Percentiles rank a stretch among this genome's conserved stretches.
These are phyloP conservation scores for Nebria brevicollis DNA, from an alignment of 2,888 invertebrate genomes.

Conservation along the genomic window DNA sequence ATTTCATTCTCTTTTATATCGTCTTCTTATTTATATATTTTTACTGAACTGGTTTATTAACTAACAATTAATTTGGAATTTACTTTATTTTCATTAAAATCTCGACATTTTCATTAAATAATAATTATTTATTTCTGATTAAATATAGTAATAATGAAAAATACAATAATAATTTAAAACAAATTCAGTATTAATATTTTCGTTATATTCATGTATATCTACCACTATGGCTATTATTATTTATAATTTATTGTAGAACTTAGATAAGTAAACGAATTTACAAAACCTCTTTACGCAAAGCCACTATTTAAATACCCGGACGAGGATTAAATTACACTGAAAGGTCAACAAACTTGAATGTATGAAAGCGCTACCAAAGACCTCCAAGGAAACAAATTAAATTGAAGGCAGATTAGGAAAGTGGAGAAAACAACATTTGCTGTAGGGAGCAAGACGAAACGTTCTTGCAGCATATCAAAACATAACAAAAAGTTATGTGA, in stretches of 20 bases:
- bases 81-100: too few relatives aligned
- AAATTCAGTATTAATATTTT: too few relatives aligned
- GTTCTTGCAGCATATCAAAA: too few relatives aligned
- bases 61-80: too few relatives aligned
- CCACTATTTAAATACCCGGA: slow-evolving; percentile 5
- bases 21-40: too few relatives aligned
- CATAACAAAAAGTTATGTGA: too few relatives aligned
- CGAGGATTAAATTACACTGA: slow-evolving; percentile 1
- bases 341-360: slow-evolving; percentile 12
- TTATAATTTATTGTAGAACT: background rate
- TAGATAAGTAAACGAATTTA: slow-evolving; percentile 6
- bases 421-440: slow-evolving; percentile 3
- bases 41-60: too few relatives aligned
- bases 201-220: background rate
- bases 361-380: slow-evolving; percentile 2
- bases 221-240: background rate
- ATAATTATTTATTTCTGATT: too few relatives aligned
- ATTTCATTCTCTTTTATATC: too few relatives aligned
- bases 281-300: background rate
- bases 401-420: slow-evolving; percentile 10
- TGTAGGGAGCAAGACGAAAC: background rate
- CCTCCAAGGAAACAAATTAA: background rate
- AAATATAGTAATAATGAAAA: too few relatives aligned
- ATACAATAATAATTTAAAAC: too few relatives aligned
- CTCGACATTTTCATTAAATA: too few relatives aligned